Percentiles rank a stretch among this genome's conserved stretches.
Conservation (phyloP, 1,140 invertebrate genomes). For the Brachionus manjavacas region DNA sequence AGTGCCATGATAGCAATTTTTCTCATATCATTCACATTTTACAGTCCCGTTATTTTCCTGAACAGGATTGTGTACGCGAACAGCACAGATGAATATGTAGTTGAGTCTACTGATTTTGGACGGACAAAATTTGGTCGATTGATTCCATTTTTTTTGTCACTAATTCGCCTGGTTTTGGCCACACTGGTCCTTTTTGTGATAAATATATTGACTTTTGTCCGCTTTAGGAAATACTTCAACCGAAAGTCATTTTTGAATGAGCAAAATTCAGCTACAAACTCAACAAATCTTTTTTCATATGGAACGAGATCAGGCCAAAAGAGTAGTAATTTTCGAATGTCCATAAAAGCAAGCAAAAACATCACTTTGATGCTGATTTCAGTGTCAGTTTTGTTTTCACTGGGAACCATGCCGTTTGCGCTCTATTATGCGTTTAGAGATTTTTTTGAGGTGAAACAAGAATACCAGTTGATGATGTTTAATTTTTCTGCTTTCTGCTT, state of each 20-base stretch:
- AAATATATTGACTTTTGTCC: background rate
- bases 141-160: background rate
- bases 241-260: background rate
- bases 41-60: background rate
- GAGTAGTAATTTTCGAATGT: background rate
- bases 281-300: background rate
- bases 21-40: background rate
- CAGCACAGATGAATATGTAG: background rate
- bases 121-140: background rate
- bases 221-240: background rate
- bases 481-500: background rate
- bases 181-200: background rate
- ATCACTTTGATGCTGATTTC: constrained; percentile 11
- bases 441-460: background rate
- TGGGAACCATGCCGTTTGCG: background rate
- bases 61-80: background rate
- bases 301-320: background rate
- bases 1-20: background rate
- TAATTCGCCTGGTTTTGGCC: background rate
- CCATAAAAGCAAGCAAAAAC: background rate
- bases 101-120: background rate
- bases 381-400: background rate
- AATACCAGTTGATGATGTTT: background rate
- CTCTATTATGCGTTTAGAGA: background rate
- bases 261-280: background rate